Base-by-base conservation (phyloP, 2,888 invertebrate species). In the Atethmia centrago region DNA sequence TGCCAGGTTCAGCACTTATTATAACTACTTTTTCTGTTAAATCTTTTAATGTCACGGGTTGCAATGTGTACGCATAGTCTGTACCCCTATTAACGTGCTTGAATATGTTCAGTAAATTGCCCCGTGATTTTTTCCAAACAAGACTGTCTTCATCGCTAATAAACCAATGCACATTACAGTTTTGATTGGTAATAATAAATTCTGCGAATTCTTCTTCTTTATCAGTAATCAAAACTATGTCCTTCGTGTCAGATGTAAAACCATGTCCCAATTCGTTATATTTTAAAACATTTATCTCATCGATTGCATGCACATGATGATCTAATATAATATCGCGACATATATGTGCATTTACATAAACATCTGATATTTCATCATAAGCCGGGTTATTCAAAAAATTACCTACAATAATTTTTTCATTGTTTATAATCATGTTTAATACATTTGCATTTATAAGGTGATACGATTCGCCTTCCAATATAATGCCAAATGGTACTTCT, bases 1-100 rank as follows among this genome's bases (percentile, higher is more conserved):
- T 86, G 8, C 87, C 87, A 1, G 87, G 77, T 28, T 71, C 84
- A n/a, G 66, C 84, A 45, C 70, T 83, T 40, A 87, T 69, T 64
- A 87, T 73, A 1, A 87, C 80, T 14, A 78, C 61, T 64, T 74
- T 80, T 40, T 87, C 84, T 8, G 66, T 36, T 45, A 76, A 40
- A 62, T 77, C 75, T 28, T 71, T 75, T 7, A 80, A 28, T 9
- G 70, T 71, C 5, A 42, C 55, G 0, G 61, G 68, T 62, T 40
- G 25, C 7, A 69, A 28, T 40, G 14, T 58, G 19, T 53, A 45
- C 2, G n/a, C 19, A 9, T 0, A 16, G 45, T 64, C 21, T 31
- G 56, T 25, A 36, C 55, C 63, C 21, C 58, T 74, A 9, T 45
- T 14, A 25, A 82, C 36, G 12, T 70, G 28, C 5, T 76, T 81